phyloP scores from a whole-genome alignment of 2,797 vertebrate species.

The Florisuga fusca region DNA sequence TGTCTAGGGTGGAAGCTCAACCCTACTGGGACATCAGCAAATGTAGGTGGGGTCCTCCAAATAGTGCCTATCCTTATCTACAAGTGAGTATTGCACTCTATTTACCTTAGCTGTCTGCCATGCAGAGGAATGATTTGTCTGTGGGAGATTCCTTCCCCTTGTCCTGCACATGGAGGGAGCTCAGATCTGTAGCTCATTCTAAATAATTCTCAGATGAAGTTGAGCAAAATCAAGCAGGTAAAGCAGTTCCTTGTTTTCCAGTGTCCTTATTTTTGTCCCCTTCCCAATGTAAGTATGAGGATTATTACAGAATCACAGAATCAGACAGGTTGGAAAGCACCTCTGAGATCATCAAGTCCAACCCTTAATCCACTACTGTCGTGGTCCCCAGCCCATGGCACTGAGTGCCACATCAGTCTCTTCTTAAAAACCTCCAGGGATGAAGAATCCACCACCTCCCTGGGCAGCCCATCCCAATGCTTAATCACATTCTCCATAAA shows the following conservation, averaged over 20 bases:
- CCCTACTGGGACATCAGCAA: not conserved
- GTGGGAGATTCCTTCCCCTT: not conserved
- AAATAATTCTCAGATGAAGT: not conserved
- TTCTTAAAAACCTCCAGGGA: no score
- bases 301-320: no score
- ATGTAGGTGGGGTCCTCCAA: fast-evolving
- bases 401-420: no score
- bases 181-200: not conserved
- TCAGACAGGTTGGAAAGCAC: no score
- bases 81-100: not conserved
- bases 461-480: no score
- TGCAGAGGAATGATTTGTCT: not conserved
- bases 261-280: not conserved
- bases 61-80: not conserved
- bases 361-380: no score
- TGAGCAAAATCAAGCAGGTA: not conserved
- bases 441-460: no score
- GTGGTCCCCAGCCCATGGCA: no score
- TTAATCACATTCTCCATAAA: no score
- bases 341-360: no score
- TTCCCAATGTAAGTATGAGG: not conserved
- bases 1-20: not conserved
- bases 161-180: not conserved
- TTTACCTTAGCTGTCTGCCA: not conserved
- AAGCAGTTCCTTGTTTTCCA: not conserved